Base-by-base conservation (phyloP, 2,797 vertebrate species). In the Euthynnus affinis region DNA sequence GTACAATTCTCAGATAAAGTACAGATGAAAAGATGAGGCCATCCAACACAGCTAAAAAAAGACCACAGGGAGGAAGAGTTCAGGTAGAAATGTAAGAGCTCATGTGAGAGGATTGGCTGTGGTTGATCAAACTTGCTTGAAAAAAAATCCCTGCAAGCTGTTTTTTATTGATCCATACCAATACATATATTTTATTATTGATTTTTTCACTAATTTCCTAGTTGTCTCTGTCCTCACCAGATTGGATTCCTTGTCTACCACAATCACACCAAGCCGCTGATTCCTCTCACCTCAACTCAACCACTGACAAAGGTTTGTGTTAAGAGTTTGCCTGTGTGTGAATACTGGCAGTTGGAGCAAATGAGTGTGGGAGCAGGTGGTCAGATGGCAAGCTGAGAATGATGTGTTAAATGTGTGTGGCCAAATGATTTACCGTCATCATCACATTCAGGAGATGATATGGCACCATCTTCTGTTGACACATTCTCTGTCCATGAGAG, bases 321-420 rank as follows among this genome's bases (percentile, higher is more conserved):
- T 49, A 22, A 32, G 66, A 48, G 34, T 57, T 66, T 57, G 22
- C 63, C 58, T 68, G 32, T 3, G 71, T 52, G 81, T 76, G 63
- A 80, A 67, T 72, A 34, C 73, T 27, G 25, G 59, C 29, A 55
- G 25, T 62, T 62, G 77, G 17, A 76, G 37, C 64, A 32, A 76
- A 78, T 82, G 69, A 76, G 51, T 52, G 69, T 75, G 75, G 80
- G 88, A 92, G 91, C 93, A 94, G 92, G 89, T 94, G 94, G 88
- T 74, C 85, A 20, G 75, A 73, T 46, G 64, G 57, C 40, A 76
- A 86, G 77, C 72, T 87, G 90, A 85, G 88, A 94, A 93, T 94
- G 86, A 92, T 86, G 74, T 89, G 76, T 81, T 86, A 61, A 52
- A 85, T 83, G 78, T 85, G 82, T 80, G 77, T 52, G 55, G 61